These are phyloP conservation scores for Nothocercus nigrocapillus DNA, from an alignment of 2,113 vertebrate species.

Conservation along the genomic window DNA sequence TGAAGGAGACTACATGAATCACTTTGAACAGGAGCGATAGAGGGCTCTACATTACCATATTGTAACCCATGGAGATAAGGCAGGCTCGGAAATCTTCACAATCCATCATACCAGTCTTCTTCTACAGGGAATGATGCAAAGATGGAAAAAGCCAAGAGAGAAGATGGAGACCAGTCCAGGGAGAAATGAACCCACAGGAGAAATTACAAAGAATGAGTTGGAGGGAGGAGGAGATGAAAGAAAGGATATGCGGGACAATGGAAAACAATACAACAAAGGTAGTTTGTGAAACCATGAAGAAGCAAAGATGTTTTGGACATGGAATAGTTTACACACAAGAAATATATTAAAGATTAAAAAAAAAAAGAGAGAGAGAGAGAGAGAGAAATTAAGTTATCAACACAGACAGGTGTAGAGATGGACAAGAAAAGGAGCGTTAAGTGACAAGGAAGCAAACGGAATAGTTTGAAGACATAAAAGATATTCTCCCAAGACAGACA, in stretches of 20 bases:
- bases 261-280: neutral
- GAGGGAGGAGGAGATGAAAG: neutral
- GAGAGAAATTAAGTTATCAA: neutral
- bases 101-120: slow-evolving; percentile 99
- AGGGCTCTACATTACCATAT: slow-evolving; percentile 86
- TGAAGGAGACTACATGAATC: slow-evolving; percentile 41
- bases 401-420: neutral
- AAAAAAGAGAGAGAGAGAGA: neutral
- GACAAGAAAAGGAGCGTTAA: neutral
- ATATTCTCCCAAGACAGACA: slow-evolving; percentile 13
- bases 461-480: slow-evolving; percentile 22
- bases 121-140: slow-evolving; percentile 84
- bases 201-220: slow-evolving; percentile 45
- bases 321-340: neutral
- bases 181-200: slow-evolving; percentile 55
- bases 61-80: slow-evolving; percentile 99
- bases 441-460: slow-evolving; percentile 1
- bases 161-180: slow-evolving; percentile 58
- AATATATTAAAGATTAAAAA: neutral
- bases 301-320: slow-evolving; percentile 1
- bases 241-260: slow-evolving; percentile 13
- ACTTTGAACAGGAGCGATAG: slow-evolving; percentile 56
- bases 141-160: slow-evolving; percentile 68
- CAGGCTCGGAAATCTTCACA: slow-evolving; percentile 99
- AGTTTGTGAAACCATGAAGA: slow-evolving; percentile 33